Conservation (phyloP, 2,113 vertebrate genomes). For the Benitochromis conjunctus region DNA sequence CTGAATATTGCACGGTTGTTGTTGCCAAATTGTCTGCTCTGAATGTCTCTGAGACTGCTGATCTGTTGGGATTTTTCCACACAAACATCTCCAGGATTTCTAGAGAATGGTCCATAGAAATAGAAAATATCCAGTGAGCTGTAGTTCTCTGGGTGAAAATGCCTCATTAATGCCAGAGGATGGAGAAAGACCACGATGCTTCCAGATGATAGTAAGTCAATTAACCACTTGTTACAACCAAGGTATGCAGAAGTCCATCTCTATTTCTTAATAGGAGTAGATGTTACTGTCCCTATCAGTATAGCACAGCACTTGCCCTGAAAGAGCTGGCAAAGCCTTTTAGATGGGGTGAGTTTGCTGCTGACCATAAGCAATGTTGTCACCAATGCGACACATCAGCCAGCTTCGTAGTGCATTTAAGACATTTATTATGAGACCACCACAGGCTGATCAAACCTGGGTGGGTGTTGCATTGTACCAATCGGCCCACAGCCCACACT, state of each 20-base stretch:
- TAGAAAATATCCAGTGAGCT: background rate
- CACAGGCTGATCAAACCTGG: background rate
- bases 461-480: background rate
- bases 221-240: background rate
- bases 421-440: background rate
- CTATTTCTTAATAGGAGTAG: background rate
- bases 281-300: background rate
- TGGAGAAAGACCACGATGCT: background rate
- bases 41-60: background rate
- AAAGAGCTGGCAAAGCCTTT: background rate
- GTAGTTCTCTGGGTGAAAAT: background rate
- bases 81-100: background rate
- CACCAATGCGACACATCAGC: background rate
- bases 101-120: background rate
- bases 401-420: background rate
- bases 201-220: background rate
- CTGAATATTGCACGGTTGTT: background rate
- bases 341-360: background rate
- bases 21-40: background rate
- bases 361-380: too few species aligned
- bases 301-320: background rate
- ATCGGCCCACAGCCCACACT: background rate
- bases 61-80: background rate
- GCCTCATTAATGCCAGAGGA: background rate
- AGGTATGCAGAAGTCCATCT: background rate